These are phyloP conservation scores for Pterocles burchelli DNA, from an alignment of 2,113 vertebrate genomes.

Conservation along the genomic window DNA sequence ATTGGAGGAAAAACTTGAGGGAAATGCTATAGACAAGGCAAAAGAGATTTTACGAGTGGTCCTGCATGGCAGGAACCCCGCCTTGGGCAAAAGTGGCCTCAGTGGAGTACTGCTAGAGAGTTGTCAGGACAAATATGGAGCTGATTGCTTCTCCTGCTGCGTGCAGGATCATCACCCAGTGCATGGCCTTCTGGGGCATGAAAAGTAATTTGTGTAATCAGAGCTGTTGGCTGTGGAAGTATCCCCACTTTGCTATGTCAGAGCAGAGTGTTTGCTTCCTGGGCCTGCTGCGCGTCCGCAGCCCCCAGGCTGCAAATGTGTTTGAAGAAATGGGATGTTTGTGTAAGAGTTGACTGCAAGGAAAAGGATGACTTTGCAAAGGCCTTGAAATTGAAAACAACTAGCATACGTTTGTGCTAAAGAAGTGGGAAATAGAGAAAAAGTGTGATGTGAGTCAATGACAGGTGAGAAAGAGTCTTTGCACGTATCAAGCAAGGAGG, in stretches of 20 bases:
- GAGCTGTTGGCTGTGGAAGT: background rate
- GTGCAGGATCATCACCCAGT: background rate
- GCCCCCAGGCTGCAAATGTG: rapidly evolving
- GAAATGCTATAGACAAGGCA: background rate
- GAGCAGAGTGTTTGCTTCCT: background rate
- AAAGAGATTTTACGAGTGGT: background rate
- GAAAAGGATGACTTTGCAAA: background rate
- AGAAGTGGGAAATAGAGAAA: background rate
- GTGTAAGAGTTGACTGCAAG: background rate
- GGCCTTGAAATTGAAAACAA: background rate
- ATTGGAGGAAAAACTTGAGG: background rate
- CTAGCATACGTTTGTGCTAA: background rate
- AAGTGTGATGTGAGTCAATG: background rate
- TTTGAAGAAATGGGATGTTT: background rate
- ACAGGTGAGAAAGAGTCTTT: background rate
- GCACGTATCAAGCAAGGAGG: background rate
- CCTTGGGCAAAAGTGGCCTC: background rate
- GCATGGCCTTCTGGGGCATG: background rate
- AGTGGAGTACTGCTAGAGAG: background rate
- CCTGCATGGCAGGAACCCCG: background rate
- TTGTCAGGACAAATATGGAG: background rate
- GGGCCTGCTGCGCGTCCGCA: rapidly evolving
- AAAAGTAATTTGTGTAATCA: background rate
- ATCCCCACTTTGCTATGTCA: background rate
- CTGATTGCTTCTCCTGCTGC: background rate